phyloP scores from a whole-genome alignment of 2,888 invertebrate species.

The Lasioglossum calceatum region DNA sequence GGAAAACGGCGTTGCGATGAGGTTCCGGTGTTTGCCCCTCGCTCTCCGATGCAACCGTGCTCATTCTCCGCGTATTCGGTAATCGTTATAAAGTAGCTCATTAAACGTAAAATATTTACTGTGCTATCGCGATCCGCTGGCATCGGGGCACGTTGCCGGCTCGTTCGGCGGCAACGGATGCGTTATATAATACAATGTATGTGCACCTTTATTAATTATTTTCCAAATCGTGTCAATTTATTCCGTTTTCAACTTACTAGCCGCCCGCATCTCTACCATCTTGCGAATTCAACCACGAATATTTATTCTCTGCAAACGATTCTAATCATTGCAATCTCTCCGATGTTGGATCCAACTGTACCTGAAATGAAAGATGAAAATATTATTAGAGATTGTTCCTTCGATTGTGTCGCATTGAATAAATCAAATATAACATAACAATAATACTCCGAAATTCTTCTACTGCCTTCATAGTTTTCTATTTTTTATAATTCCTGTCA shows the following conservation, averaged over 20 bases:
- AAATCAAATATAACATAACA: not conserved
- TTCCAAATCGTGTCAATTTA: not conserved
- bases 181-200: not conserved
- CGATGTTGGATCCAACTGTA: not conserved
- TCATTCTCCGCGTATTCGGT: slow-evolving; percentile 6
- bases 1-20: not conserved
- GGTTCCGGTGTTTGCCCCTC: slow-evolving; percentile 28
- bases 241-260: not conserved
- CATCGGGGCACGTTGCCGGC: not conserved
- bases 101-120: slow-evolving; percentile 32
- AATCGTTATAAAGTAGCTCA: slow-evolving; percentile 10
- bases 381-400: not conserved
- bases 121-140: not conserved
- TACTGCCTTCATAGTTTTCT: not conserved
- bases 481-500: not conserved
- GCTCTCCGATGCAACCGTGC: not conserved
- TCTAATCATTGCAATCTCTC: not conserved
- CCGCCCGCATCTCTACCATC: not conserved
- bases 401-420: not conserved
- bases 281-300: not conserved
- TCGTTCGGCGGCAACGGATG: not conserved
- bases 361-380: not conserved
- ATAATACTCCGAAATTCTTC: not conserved
- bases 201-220: not conserved
- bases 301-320: not conserved